Base-by-base conservation (phyloP, 2,888 invertebrate species). In the Drosophila tanythrix region DNA sequence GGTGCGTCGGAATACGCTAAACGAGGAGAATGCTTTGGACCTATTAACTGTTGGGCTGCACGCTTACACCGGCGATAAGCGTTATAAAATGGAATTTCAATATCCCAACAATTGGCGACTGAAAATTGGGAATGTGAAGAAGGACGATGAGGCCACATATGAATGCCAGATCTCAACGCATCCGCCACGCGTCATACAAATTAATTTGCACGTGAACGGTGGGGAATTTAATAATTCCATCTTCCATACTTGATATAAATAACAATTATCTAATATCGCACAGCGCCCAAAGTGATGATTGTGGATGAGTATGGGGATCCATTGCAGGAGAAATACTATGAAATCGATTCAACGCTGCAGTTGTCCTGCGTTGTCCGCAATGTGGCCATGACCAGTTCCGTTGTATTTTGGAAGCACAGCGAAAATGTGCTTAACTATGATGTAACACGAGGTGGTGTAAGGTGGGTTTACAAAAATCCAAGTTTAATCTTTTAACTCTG, bases 31-130 rank as follows among this genome's bases (percentile, higher is more conserved):
- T 86, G 95, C 95, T 77, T 93, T 96, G 83, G 95, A 95, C 89
- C 92, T 96, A 60, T 93, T 96, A 15, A 96, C 96, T 2, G 94
- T 96, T 55, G 95, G 96, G 48, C 93, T 95, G 79, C 95, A 95
- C 67, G 95, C 95, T 15, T 96, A 96, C 79, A 95, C 95, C 29
- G 95, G 96, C 38, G 96, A 96, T 91, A 92, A 94, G 46, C 94
- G 95, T 93, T 95, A 93, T 58, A 93, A 93, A 67, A 93, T 94
- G 88, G 94, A 94, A 88, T 94, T 94, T 86, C 94, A 94, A 85
- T 94, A 94, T 88, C 94, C 94, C 35, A 94, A 94, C 85, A 94
- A 94, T 90, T 94, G 94, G 94, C 93, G 94, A 58, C 93, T 94
- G 78, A 94, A 94, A 91, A 94, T 94, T 65, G 90, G 92, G 65